Base-by-base conservation (phyloP, 2,888 invertebrate species). In the Heteromyza rotundicornis region DNA sequence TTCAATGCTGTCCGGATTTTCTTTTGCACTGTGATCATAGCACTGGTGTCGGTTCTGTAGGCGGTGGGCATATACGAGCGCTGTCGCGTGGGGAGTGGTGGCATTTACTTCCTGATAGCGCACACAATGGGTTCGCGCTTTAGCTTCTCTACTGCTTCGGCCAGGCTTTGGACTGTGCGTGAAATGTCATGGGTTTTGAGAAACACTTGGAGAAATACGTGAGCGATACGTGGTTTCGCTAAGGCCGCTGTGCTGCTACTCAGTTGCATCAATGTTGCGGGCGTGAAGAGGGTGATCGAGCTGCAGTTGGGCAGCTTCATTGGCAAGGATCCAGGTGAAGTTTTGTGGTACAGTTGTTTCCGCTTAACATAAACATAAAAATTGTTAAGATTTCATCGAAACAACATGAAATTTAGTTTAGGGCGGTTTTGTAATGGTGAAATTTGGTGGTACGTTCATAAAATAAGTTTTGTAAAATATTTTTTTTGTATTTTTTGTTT, bases 261-360 rank as follows among this genome's bases (percentile, higher is more conserved):
- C 17, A 91, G 95, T 59, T 89, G 92, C 64, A 96, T 98, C 70
- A 98, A 98, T 84, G 87, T 97, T 47, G 96, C 97, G 23, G 98
- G 98, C 40, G 97, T 98, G 1, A 96, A 97, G 82, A 97, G 97
- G 96, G 97, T 98, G 23, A 92, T 98, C 61, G 95, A 98, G 78
- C 85, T 98, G 59, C 98, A 98, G 80, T 95, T 97, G 63, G 98
- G 98, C 69, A 95, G 95, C n/a, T n/a, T n/a, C n/a, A n/a, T n/a
- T n/a, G n/a, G n/a, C n/a, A n/a, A n/a, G n/a, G n/a, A n/a, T n/a
- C 72, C n/a, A n/a, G n/a, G n/a, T n/a, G n/a, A n/a, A n/a, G n/a
- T n/a, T n/a, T n/a, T n/a, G n/a, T n/a, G n/a, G n/a, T n/a, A n/a
- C n/a, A n/a, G n/a, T n/a, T n/a, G n/a, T n/a, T n/a, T n/a, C n/a